phyloP scores from a whole-genome alignment of 1,140 invertebrate species.

The Diuraphis noxia region DNA sequence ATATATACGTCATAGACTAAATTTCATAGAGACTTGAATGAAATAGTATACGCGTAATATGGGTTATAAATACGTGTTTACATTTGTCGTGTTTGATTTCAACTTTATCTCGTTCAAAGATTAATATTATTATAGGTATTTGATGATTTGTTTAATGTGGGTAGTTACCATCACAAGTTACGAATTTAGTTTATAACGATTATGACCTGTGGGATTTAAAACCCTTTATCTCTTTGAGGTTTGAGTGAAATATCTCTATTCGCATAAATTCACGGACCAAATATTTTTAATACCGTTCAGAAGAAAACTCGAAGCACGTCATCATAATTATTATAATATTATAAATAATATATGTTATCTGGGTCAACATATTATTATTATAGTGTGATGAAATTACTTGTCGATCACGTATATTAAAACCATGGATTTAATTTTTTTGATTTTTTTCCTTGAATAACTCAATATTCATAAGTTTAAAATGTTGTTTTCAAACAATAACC shows the following conservation, averaged over 20 bases:
- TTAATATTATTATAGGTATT: neutral
- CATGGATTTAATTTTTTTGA: neutral
- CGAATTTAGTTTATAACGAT: neutral
- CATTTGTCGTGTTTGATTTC: neutral
- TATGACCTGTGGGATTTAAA: neutral
- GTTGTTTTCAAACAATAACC: no score
- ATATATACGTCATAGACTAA: neutral
- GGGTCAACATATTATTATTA: neutral
- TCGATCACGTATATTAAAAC: neutral
- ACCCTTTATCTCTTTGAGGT: neutral
- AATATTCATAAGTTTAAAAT: no score
- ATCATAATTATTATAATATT: no score
- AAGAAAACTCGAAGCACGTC: neutral
- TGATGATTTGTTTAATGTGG: neutral
- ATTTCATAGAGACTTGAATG: neutral
- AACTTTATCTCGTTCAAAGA: slow-evolving; percentile 6
- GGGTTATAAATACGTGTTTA: neutral
- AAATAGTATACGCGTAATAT: neutral
- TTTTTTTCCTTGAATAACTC: no score
- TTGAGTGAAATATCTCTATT: neutral
- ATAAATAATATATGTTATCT: neutral
- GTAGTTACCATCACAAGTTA: neutral
- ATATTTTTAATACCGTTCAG: neutral
- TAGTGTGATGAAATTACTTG: neutral
- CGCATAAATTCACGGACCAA: neutral